Evolutionary conservation across 2,888 invertebrate species (phyloP).

Genomic region (Drosophila colorata): DNA sequence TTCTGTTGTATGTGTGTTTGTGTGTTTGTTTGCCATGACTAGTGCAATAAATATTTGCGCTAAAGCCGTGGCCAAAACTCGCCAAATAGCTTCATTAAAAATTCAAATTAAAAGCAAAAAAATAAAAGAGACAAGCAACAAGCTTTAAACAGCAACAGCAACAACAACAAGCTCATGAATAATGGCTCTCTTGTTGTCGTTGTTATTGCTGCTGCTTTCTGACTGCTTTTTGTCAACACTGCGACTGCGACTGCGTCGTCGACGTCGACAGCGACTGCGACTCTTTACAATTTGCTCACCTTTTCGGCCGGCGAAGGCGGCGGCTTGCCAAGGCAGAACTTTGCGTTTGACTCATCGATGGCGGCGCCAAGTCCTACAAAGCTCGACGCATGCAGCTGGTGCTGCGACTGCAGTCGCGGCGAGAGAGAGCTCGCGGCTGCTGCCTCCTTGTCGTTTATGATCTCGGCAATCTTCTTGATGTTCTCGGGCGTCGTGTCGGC

Average conservation of each 20-base stretch:
- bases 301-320: slow-evolving; percentile 76
- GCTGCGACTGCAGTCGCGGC: slow-evolving; percentile 41
- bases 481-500: slow-evolving; percentile 85
- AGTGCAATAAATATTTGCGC: slow-evolving; percentile 77
- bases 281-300: slow-evolving; percentile 62
- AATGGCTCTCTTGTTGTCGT: slow-evolving; percentile 50
- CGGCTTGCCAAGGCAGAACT: slow-evolving; percentile 77
- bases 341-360: slow-evolving; percentile 80
- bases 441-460: slow-evolving; percentile 71
- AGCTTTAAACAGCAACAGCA: slow-evolving; percentile 32
- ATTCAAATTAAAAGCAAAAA: slow-evolving; percentile 61
- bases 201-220: slow-evolving; percentile 18
- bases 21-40: slow-evolving; percentile 61
- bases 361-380: slow-evolving; percentile 74
- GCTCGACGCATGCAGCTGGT: slow-evolving; percentile 48
- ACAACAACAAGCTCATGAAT: slow-evolving; percentile 38
- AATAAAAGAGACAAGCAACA: slow-evolving; percentile 47
- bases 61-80: slow-evolving; percentile 65
- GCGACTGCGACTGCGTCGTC: slow-evolving; percentile 14
- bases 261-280: slow-evolving; percentile 17
- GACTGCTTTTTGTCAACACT: slow-evolving; percentile 20
- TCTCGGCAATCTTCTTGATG: slow-evolving; percentile 85
- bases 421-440: slow-evolving; percentile 26
- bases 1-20: slow-evolving; percentile 11
- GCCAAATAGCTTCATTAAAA: slow-evolving; percentile 74